Evolutionary conservation across 2,113 vertebrate genomes (phyloP).

Genomic region (Cacatua alba): DNA sequence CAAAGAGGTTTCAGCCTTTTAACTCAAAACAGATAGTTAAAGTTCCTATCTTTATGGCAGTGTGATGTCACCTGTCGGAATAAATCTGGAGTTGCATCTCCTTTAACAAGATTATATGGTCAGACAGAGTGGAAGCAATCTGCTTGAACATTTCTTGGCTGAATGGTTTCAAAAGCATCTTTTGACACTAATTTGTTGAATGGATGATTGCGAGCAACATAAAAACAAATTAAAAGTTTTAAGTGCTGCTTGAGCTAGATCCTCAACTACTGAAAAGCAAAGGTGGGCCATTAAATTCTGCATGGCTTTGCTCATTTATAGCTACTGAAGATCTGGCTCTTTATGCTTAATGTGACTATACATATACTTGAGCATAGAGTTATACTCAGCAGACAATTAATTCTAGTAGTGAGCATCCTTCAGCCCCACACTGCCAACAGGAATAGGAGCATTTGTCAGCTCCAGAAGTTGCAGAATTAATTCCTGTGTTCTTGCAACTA

Average conservation of each 20-base stretch:
- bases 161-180: conserved; percentile 32
- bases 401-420: neutral
- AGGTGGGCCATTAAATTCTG: neutral
- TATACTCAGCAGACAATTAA: neutral
- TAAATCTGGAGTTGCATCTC: conserved; percentile 5
- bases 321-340: neutral
- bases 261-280: neutral
- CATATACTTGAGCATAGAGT: neutral
- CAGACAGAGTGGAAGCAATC: conserved; percentile 51
- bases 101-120: conserved; percentile 45
- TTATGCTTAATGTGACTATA: neutral
- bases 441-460: neutral
- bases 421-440: neutral
- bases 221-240: conserved; percentile 61
- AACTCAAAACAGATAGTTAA: neutral
- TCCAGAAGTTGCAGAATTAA: neutral
- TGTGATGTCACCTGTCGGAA: neutral
- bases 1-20: neutral
- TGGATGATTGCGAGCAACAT: conserved; percentile 13
- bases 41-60: neutral
- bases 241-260: conserved; percentile 2
- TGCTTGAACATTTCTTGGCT: conserved; percentile 43
- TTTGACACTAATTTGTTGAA: conserved; percentile 66
- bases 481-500: neutral
- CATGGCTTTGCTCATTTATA: neutral